These are phyloP conservation scores for Philantomba maxwellii DNA, from an alignment of 2,113 vertebrate genomes.

Conservation along the genomic window DNA sequence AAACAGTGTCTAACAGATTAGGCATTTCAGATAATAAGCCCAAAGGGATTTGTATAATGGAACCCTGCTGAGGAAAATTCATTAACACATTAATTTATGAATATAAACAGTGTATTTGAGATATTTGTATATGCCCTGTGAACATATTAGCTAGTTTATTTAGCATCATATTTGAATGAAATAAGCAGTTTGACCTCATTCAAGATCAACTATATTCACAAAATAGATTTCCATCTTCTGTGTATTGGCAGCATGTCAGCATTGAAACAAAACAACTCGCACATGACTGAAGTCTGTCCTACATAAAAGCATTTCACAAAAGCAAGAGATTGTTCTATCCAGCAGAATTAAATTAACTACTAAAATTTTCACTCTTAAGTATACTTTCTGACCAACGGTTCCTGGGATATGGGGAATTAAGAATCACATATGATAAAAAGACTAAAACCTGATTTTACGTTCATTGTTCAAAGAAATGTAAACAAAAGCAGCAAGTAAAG, in stretches of 20 bases:
- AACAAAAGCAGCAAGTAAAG: background rate
- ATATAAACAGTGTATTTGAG: conserved; percentile 44
- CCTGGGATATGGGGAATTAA: conserved; percentile 4
- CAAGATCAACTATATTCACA: conserved; percentile 51
- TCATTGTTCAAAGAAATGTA: background rate
- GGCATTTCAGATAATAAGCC: background rate
- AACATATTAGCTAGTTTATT: conserved; percentile 58
- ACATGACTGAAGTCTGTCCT: background rate
- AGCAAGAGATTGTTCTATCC: background rate
- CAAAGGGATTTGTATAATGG: conserved; percentile 22
- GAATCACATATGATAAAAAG: background rate
- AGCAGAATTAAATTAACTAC: conserved; percentile 44
- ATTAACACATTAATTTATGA: conserved; percentile 37
- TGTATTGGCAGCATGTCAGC: conserved; percentile 44
- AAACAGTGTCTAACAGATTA: background rate
- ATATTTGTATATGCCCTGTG: conserved; percentile 34
- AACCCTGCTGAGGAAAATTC: background rate
- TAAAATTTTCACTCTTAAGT: conserved; percentile 25
- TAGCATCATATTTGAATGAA: conserved; percentile 50
- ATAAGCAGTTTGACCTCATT: conserved; percentile 58
- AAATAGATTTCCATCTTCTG: conserved; percentile 59
- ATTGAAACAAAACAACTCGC: conserved; percentile 50
- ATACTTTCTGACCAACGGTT: background rate
- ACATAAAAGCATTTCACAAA: conserved; percentile 50
- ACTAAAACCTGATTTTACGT: background rate